Evolutionary conservation across 2,888 invertebrate genomes (phyloP).

Genomic region (Ennomos erosarius): DNA sequence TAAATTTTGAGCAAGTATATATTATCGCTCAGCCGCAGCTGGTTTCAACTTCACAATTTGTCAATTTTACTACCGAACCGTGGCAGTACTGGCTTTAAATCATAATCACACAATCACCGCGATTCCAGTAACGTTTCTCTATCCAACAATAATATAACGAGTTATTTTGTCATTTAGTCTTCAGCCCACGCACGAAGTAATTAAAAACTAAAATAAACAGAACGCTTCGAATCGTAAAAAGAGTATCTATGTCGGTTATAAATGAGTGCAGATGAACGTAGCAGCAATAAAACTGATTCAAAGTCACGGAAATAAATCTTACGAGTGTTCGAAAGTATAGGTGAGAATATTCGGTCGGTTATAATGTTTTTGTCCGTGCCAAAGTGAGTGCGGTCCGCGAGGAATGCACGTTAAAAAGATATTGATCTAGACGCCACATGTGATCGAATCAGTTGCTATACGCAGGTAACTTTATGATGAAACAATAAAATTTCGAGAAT

Average conservation of each 20-base stretch:
- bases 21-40: constrained; percentile 49
- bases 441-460: constrained; percentile 56
- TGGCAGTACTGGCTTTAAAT: constrained; percentile 55
- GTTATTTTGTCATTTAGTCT: constrained; percentile 78
- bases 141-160: constrained; percentile 54
- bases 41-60: constrained; percentile 57
- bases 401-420: constrained; percentile 71
- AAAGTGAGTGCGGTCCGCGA: constrained; percentile 57
- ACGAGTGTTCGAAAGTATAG: constrained; percentile 72
- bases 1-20: constrained; percentile 54
- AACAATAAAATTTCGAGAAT: constrained; percentile 69
- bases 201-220: constrained; percentile 86
- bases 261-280: constrained; percentile 83
- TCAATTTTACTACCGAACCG: constrained; percentile 59
- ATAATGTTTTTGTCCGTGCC: constrained; percentile 59
- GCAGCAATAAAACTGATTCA: constrained; percentile 81
- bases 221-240: constrained; percentile 83
- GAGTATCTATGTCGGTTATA: constrained; percentile 82
- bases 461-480: constrained; percentile 58
- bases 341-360: constrained; percentile 64
- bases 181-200: constrained; percentile 80
- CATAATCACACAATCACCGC: constrained; percentile 57
- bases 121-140: constrained; percentile 48
- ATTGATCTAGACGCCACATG: constrained; percentile 65
- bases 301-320: constrained; percentile 82